Evolutionary conservation across 1,140 invertebrate genomes (phyloP).

Genomic region (Pomacea maculata): DNA sequence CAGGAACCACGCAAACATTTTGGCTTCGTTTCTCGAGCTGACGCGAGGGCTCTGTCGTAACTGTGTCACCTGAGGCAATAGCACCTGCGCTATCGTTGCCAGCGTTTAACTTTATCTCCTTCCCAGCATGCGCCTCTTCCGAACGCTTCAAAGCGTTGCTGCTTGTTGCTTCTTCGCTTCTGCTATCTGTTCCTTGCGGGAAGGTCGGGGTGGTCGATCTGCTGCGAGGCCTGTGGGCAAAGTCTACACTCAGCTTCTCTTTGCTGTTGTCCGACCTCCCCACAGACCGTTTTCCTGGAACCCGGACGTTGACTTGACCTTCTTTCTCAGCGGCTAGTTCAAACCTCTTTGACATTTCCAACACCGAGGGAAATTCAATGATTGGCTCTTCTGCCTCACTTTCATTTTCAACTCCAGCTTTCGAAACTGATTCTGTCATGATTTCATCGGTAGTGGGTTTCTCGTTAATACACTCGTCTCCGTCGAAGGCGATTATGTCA

Average conservation of each 20-base stretch:
- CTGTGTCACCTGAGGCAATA: too few species aligned
- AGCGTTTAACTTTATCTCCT: too few species aligned
- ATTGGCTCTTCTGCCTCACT: neutral
- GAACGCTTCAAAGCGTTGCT: too few species aligned
- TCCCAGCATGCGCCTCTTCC: too few species aligned
- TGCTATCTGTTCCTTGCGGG: too few species aligned
- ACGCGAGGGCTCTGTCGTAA: too few species aligned
- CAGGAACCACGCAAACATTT: too few species aligned
- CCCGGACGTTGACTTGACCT: neutral
- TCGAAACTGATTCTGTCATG: neutral
- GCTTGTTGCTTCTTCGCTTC: too few species aligned
- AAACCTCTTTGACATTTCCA: constrained; percentile 4
- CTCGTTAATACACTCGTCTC: neutral
- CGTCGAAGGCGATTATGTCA: neutral
- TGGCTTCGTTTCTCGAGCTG: too few species aligned
- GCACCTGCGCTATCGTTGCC: too few species aligned
- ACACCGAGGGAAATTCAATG: constrained; percentile 12
- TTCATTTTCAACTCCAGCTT: neutral
- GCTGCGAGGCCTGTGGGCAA: too few species aligned
- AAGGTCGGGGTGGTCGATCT: too few species aligned
- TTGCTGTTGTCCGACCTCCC: neutral
- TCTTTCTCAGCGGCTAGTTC: constrained; percentile 4
- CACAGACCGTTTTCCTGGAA: neutral
- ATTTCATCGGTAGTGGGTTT: neutral
- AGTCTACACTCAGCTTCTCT: neutral